Conservation (phyloP, 2,888 invertebrate genomes). For the Agrotis ipsilon region DNA sequence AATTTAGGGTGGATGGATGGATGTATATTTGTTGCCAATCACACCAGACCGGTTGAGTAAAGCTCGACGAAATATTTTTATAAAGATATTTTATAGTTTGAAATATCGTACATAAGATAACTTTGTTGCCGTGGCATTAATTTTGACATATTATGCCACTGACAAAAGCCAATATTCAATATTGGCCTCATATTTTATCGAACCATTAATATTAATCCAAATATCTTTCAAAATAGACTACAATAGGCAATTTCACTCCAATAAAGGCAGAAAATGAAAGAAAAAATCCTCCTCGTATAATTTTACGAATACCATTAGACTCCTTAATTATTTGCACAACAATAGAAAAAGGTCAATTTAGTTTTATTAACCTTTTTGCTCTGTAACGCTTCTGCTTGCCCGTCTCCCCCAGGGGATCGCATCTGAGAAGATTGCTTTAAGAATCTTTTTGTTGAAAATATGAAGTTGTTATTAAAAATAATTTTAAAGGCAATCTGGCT, state of each 20-base stretch:
- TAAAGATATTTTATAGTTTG: too few species aligned
- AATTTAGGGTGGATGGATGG: too few species aligned
- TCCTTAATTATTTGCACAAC: conserved; percentile 36
- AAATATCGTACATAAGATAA: too few species aligned
- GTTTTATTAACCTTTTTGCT: conserved; percentile 41
- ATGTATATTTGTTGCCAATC: too few species aligned
- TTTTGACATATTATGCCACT: too few species aligned
- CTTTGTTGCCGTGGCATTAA: too few species aligned
- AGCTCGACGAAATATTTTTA: too few species aligned
- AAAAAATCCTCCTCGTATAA: conserved; percentile 4
- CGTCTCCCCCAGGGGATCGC: conserved; percentile 9
- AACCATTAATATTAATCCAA: too few species aligned
- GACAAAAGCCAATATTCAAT: too few species aligned
- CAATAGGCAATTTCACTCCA: background rate
- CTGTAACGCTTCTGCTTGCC: background rate
- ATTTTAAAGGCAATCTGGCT: background rate
- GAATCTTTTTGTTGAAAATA: conserved; percentile 47
- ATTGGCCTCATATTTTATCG: too few species aligned
- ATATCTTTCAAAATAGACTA: background rate
- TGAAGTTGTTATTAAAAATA: conserved; percentile 32
- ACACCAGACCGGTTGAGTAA: too few species aligned
- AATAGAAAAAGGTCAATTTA: conserved; percentile 36
- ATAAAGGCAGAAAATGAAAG: conserved; percentile 3
- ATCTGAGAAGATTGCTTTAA: conserved; percentile 6
- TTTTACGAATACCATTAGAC: conserved; percentile 25